Evolutionary conservation across 2,888 invertebrate genomes (phyloP).

Genomic region (Aleiodes testaceus): DNA sequence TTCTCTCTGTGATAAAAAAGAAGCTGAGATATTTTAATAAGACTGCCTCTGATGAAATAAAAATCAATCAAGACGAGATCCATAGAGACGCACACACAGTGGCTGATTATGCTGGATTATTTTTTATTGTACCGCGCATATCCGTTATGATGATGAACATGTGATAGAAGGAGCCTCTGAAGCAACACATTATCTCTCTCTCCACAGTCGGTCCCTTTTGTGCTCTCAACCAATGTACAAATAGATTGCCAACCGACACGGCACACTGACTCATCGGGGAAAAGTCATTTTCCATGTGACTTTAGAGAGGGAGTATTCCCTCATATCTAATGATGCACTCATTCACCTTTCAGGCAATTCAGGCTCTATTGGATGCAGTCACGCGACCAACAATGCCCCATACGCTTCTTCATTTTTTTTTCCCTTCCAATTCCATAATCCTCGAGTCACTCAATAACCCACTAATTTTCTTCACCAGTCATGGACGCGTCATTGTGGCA

Average conservation of each 20-base stretch:
- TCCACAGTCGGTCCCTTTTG: conserved; percentile 22
- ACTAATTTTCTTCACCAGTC: neutral
- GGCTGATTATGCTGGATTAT: conserved; percentile 1
- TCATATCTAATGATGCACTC: conserved; percentile 17
- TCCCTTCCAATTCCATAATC: neutral
- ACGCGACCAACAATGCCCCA: conserved; percentile 12
- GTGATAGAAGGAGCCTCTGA: conserved; percentile 13
- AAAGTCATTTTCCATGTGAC: conserved; percentile 20
- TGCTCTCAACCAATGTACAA: conserved; percentile 15
- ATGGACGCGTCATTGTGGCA: conserved; percentile 2
- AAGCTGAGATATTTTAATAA: neutral
- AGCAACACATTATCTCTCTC: neutral
- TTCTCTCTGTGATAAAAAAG: neutral
- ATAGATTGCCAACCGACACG: conserved; percentile 26
- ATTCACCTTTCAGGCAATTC: conserved; percentile 4
- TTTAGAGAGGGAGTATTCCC: conserved; percentile 8
- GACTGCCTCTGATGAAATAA: conserved; percentile 12
- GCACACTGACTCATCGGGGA: conserved; percentile 20
- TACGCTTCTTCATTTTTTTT: neutral
- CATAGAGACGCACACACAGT: neutral
- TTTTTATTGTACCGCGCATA: neutral
- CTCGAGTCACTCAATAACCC: neutral
- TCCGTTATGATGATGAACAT: conserved; percentile 13
- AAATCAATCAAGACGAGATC: conserved; percentile 9
- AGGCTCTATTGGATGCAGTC: conserved; percentile 1